These are phyloP conservation scores for Caenorhabditis sp. DNA, from an alignment of 2,888 invertebrate genomes.

Conservation along the genomic window DNA sequence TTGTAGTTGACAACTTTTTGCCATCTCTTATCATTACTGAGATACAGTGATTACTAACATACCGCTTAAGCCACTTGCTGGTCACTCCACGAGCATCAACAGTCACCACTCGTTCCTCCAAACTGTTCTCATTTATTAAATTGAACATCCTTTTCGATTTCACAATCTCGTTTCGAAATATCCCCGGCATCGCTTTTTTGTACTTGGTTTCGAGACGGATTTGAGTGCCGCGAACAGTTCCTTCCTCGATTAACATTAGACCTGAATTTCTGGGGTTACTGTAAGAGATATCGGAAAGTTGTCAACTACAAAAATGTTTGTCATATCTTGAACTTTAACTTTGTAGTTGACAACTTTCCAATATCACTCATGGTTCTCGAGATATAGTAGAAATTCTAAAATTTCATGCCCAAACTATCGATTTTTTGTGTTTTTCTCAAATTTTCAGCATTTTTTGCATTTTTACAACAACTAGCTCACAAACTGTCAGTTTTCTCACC, in stretches of 20 bases:
- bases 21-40: not conserved
- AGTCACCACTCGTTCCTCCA: conserved; percentile 74
- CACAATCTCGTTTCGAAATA: conserved; percentile 50
- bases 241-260: conserved; percentile 80
- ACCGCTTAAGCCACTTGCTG: conserved; percentile 74
- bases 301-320: no score
- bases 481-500: no score
- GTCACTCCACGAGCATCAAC: conserved; percentile 63
- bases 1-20: no score
- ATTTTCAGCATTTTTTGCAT: no score
- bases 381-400: no score
- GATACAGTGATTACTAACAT: not conserved
- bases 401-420: no score
- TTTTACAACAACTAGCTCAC: no score
- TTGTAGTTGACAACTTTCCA: no score
- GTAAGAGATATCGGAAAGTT: no score
- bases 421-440: not conserved
- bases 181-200: conserved; percentile 69
- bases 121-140: conserved; percentile 61
- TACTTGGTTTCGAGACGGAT: conserved; percentile 72
- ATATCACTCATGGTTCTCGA: no score
- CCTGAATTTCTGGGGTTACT: no score
- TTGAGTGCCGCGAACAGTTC: conserved; percentile 69
- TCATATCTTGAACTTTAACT: no score
- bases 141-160: conserved; percentile 73